Evolutionary conservation across 2,113 vertebrate species (phyloP).

Genomic region (Chloropsis cyanopogon): DNA sequence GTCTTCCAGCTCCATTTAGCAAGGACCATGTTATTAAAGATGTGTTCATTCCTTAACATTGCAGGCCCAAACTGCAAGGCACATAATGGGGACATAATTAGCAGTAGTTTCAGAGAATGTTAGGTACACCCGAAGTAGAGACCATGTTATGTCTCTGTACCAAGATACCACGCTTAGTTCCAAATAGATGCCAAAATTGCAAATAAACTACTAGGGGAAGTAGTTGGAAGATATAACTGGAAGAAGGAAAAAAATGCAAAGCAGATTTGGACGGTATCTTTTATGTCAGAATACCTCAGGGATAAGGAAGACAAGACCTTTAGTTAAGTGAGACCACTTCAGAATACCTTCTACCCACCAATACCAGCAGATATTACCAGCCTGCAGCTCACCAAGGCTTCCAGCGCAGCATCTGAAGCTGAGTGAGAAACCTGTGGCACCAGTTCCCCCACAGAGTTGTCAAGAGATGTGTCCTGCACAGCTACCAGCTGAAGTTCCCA

Average conservation of each 20-base stretch:
- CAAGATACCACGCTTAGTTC: neutral
- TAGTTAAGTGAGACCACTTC: neutral
- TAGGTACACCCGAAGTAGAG: neutral
- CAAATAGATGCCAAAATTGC: neutral
- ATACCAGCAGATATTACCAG: neutral
- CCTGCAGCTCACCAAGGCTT: neutral
- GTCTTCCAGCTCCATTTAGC: neutral
- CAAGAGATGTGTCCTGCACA: rapidly evolving
- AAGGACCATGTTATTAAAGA: neutral
- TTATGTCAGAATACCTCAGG: neutral
- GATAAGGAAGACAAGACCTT: neutral
- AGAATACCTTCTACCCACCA: neutral
- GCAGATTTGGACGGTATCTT: neutral
- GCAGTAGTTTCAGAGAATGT: neutral
- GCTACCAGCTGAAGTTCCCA: neutral
- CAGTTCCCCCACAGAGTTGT: neutral
- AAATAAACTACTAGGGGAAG: neutral
- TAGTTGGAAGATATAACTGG: neutral
- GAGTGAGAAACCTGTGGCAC: neutral
- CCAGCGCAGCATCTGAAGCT: neutral
- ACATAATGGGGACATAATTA: neutral
- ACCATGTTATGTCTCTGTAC: neutral
- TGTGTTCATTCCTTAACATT: neutral
- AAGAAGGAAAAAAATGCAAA: neutral
- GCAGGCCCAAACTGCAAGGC: neutral